Base-by-base conservation (phyloP, 2,113 vertebrate species). In the Bothrops jararaca region DNA sequence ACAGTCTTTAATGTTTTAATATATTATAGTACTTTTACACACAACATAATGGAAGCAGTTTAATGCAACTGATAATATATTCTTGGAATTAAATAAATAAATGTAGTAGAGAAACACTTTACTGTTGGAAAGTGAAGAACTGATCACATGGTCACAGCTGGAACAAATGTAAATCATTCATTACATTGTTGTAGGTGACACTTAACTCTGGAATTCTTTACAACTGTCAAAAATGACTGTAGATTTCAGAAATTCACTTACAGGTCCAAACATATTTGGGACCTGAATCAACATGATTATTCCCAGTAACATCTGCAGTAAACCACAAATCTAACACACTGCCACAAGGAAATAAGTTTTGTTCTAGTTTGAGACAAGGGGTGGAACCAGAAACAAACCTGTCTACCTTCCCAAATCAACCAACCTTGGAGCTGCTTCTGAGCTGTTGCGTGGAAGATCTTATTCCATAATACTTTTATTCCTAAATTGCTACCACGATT, bases 81-180 rank as follows among this genome's bases (percentile, higher is more conserved):
- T 34, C n/a, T 18, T 74, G 64, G 64, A 34, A 34, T 34, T 34
- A 74, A 74, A 74, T 29, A 74, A 34, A 74, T 34, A 74, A 34
- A 74, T 34, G 64, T 34, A 34, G n/a, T 34, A 74, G n/a, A 69
- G 26, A n/a, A 69, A 69, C 60, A n/a, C 12, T n/a, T 50, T n/a
- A n/a, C 13, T 69, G 13, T n/a, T 69, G 64, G 64, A 69, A 69
- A 69, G 13, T 69, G n/a, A 69, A n/a, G 64, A 69, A 52, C 85
- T 52, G n/a, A 56, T 88, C 52, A 39, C 52, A 56, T 88, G 86
- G 96, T 96, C 97, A 98, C 97, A 98, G 97, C 97, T 98, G 97
- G 97, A 98, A 97, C 96, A 96, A 96, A 95, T 96, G 96, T 95
- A 97, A 97, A 98, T 97, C 96, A 96, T 96, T 97, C 97, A 97